Evolutionary conservation across 2,113 vertebrate genomes (phyloP).

Genomic region (Alexandromys fortis): DNA sequence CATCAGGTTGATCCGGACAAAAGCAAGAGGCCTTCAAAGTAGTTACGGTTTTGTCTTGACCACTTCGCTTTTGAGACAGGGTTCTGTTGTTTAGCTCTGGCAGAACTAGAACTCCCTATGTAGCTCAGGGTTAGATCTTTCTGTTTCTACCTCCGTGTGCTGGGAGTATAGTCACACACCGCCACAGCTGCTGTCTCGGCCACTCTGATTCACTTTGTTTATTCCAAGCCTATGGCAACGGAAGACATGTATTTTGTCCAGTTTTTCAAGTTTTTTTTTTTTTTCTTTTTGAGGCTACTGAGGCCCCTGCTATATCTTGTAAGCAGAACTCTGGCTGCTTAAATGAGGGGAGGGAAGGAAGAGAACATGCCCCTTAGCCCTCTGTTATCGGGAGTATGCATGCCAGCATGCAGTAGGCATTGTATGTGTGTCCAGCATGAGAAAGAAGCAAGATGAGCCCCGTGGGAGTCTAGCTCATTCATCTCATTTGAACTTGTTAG

Average conservation of each 20-base stretch:
- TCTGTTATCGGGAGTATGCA: neutral
- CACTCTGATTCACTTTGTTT: neutral
- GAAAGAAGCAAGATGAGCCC: neutral
- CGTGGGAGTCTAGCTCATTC: neutral
- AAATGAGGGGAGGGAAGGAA: too few relatives aligned
- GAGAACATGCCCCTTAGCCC: neutral
- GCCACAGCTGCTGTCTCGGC: neutral
- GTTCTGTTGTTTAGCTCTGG: neutral
- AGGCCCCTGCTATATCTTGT: neutral
- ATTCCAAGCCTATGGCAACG: neutral
- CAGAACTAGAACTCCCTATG: neutral
- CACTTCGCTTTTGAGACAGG: neutral
- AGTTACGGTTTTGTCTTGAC: neutral
- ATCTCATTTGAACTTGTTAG: constrained; percentile 39
- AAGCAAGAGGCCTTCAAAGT: neutral
- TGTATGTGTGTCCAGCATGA: neutral
- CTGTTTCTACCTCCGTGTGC: neutral
- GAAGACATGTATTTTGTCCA: neutral
- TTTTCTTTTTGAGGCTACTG: neutral
- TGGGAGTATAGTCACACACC: neutral
- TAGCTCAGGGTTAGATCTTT: neutral
- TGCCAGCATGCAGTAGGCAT: neutral
- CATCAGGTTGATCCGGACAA: neutral
- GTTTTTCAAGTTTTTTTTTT: neutral
- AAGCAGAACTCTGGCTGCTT: neutral